phyloP scores from a whole-genome alignment of 2,797 vertebrate species.

The Cossypha niveicapilla region DNA sequence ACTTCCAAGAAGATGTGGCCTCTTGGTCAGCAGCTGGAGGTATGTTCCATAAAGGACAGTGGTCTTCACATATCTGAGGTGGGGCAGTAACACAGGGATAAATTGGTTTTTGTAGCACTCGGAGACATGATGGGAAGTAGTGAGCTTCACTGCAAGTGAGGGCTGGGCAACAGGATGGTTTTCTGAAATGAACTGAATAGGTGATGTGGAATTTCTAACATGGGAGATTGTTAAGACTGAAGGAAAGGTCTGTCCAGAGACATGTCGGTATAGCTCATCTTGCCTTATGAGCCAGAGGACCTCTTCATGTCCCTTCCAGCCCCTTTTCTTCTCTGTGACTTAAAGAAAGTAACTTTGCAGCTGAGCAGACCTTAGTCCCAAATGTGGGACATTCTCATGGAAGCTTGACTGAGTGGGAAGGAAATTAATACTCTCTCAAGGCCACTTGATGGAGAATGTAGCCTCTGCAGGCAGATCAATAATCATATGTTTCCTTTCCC shows the following conservation, averaged over 20 bases:
- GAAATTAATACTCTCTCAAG: neutral
- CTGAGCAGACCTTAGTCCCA: neutral
- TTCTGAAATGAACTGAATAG: neutral
- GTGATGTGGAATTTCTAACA: neutral
- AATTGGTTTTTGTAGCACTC: neutral
- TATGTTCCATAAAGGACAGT: neutral
- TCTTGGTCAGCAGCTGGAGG: neutral
- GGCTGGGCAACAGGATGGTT: fast-evolving
- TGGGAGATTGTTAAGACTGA: neutral
- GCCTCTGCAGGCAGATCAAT: neutral
- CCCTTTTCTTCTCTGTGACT: neutral
- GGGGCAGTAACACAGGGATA: neutral
- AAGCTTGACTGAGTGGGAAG: neutral
- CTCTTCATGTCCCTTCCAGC: neutral
- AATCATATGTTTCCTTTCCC: neutral
- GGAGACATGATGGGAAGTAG: neutral
- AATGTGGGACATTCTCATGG: neutral
- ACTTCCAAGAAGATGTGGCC: neutral
- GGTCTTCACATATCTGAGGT: neutral
- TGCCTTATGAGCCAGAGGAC: neutral
- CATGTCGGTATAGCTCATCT: neutral
- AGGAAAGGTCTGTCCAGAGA: neutral
- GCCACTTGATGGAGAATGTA: neutral
- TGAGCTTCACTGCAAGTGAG: neutral
- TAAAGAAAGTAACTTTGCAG: neutral